A percentile compares a stretch with the other conserved stretches of the same genome.
Evolutionary conservation across 2,888 invertebrate genomes (phyloP).

Genomic region (Ennomos quercinarius): DNA sequence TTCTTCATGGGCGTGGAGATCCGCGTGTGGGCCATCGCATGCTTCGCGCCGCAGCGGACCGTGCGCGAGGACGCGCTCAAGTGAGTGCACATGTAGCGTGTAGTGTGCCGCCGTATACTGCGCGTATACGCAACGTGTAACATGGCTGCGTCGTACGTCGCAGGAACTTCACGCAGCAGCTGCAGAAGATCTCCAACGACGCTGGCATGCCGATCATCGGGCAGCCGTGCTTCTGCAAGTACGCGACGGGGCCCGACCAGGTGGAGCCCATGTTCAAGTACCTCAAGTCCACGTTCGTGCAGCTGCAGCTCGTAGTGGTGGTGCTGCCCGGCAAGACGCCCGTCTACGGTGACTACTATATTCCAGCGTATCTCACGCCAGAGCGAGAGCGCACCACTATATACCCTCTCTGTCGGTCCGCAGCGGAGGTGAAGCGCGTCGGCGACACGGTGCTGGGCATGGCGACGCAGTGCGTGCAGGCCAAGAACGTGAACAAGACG

Average conservation of each 20-base stretch:
- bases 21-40: conserved; percentile 99
- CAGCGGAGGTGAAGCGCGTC: conserved; percentile 99
- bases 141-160: background rate
- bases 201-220: conserved; percentile 99
- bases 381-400: background rate
- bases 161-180: conserved; percentile 97
- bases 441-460: conserved; percentile 99
- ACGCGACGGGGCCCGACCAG: conserved; percentile 99
- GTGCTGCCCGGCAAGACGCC: conserved; percentile 99
- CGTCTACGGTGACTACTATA: conserved; percentile 92
- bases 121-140: too few relatives aligned
- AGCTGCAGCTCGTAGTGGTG: conserved; percentile 98
- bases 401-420: background rate
- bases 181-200: conserved; percentile 99
- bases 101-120: too few relatives aligned
- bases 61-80: conserved; percentile 98
- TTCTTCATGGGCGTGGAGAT: conserved; percentile 99
- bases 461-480: conserved; percentile 99
- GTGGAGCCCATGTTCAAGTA: conserved; percentile 99
- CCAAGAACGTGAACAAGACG: conserved; percentile 99
- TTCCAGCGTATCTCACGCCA: background rate
- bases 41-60: conserved; percentile 99
- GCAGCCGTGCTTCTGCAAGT: conserved; percentile 99
- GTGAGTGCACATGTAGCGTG: conserved; percentile 60
- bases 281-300: conserved; percentile 97